These are phyloP conservation scores for Anguilla japonica DNA, from an alignment of 2,113 vertebrate species.

Conservation along the genomic window DNA sequence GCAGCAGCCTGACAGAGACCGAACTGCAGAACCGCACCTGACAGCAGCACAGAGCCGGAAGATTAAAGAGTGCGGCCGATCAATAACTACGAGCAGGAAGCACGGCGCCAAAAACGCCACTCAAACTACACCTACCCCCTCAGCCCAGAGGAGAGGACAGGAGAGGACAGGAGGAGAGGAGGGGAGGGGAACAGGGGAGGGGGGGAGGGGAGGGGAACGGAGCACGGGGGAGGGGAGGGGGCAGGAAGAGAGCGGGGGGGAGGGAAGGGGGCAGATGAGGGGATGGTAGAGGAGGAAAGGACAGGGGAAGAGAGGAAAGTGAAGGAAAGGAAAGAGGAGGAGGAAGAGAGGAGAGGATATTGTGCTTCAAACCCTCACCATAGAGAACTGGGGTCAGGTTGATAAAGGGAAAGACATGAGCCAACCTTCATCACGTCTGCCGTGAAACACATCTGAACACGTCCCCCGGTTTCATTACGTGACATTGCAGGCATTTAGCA, in stretches of 20 bases:
- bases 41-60: slow-evolving; percentile 2
- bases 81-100: slow-evolving; percentile 7
- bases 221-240: slow-evolving; percentile 28
- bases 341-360: not conserved
- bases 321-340: slow-evolving; percentile 34
- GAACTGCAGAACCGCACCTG: slow-evolving; percentile 2
- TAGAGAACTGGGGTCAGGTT: no score
- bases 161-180: not conserved
- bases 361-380: no score
- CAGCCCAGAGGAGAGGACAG: not conserved
- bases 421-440: no score
- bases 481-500: no score
- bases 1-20: not conserved
- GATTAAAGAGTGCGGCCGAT: not conserved
- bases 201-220: not conserved
- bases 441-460: no score
- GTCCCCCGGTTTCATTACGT: not conserved
- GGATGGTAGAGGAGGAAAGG: not conserved
- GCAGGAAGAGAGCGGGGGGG: not conserved
- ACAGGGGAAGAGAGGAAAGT: not conserved
- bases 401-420: no score
- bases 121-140: not conserved
- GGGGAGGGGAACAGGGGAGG: not conserved
- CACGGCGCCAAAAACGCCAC: not conserved
- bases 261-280: no score